phyloP scores from a whole-genome alignment of 2,113 vertebrate genomes.

The Sarotherodon lohbergeri region DNA sequence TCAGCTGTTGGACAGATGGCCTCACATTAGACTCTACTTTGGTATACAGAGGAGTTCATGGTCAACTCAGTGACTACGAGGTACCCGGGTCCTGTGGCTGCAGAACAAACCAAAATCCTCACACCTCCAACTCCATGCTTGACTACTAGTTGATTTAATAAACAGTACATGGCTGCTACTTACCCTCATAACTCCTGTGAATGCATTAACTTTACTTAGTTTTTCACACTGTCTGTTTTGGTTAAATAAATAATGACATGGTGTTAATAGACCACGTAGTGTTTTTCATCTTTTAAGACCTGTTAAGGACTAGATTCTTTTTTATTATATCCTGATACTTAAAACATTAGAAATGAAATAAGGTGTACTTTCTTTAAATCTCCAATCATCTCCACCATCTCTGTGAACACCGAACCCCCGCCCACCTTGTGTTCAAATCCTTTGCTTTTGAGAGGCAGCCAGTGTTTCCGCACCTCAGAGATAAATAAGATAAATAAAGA shows the following conservation, averaged over 20 bases:
- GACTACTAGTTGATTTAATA: background rate
- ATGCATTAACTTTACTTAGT: background rate
- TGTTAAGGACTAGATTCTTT: background rate
- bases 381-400: background rate
- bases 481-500: background rate
- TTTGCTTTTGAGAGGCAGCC: background rate
- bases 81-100: background rate
- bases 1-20: background rate
- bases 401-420: background rate
- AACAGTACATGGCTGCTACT: background rate
- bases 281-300: background rate
- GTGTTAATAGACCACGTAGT: background rate
- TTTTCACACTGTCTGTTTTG: background rate
- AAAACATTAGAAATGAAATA: background rate
- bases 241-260: background rate
- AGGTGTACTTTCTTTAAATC: background rate
- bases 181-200: background rate
- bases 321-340: background rate
- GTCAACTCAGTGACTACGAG: background rate
- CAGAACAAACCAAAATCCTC: background rate
- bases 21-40: background rate
- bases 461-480: background rate
- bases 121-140: background rate
- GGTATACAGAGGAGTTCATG: background rate
- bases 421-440: fast-evolving